A percentile compares a stretch with the other conserved stretches of the same genome.
phyloP scores from a whole-genome alignment of 2,888 invertebrate genomes.

The Drosophila rubida region DNA sequence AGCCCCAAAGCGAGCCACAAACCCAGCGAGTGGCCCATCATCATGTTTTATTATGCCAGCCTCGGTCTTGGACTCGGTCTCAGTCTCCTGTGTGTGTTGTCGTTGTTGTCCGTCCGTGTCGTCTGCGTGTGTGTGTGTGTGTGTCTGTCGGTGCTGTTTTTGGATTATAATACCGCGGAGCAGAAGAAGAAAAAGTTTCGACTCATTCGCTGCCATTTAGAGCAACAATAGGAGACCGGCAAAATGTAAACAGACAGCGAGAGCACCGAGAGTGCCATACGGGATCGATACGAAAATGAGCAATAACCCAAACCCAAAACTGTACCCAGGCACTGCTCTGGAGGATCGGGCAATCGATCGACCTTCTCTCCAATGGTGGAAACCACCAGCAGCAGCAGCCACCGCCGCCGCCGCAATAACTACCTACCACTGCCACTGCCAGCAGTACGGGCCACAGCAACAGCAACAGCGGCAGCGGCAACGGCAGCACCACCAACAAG shows the following conservation, averaged over 20 bases:
- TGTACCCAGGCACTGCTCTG: slow-evolving; percentile 36
- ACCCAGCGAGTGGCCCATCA: slow-evolving; percentile 67
- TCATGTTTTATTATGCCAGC: slow-evolving; percentile 72
- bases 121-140: slow-evolving; percentile 21
- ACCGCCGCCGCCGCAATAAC: no score
- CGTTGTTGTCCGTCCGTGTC: slow-evolving; percentile 7
- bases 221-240: slow-evolving; percentile 76
- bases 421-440: slow-evolving; percentile 26
- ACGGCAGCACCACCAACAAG: slow-evolving; percentile 51
- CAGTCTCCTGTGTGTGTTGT: slow-evolving; percentile 28
- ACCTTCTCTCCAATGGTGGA: slow-evolving; percentile 65
- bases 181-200: slow-evolving; percentile 53
- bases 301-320: slow-evolving; percentile 77
- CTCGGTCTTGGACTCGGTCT: no score
- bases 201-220: slow-evolving; percentile 79
- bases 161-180: slow-evolving; percentile 61
- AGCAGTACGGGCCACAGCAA: slow-evolving; percentile 32
- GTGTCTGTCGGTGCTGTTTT: slow-evolving; percentile 66
- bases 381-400: slow-evolving; percentile 45
- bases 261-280: slow-evolving; percentile 18
- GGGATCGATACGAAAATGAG: slow-evolving; percentile 78
- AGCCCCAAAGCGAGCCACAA: slow-evolving; percentile 48
- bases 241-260: slow-evolving; percentile 69
- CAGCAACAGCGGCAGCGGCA: slow-evolving; percentile 31
- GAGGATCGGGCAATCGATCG: slow-evolving; percentile 58